These are phyloP conservation scores for Cyanoderma ruficeps DNA, from an alignment of 2,113 vertebrate species.

Conservation along the genomic window DNA sequence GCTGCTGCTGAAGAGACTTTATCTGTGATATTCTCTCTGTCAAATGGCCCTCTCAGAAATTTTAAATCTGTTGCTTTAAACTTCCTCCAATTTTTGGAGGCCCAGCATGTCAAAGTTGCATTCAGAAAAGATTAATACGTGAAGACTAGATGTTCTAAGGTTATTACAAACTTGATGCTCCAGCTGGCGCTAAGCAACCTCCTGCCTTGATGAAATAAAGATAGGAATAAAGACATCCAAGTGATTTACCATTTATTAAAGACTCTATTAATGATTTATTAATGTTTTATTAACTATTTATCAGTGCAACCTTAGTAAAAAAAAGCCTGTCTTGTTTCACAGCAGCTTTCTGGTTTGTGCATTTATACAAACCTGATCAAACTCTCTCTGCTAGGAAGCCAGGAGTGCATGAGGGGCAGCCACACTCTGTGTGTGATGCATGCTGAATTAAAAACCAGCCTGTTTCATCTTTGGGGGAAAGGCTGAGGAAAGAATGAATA, in stretches of 20 bases:
- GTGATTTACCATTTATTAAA: conserved; percentile 53
- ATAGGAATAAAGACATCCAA: conserved; percentile 30
- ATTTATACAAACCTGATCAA: conserved; percentile 15
- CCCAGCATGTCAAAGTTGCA: not conserved
- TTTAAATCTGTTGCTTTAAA: not conserved
- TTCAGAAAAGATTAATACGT: not conserved
- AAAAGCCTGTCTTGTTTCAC: not conserved
- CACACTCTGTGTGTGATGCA: not conserved
- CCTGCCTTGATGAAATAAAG: conserved; percentile 13
- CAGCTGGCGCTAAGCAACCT: conserved; percentile 15
- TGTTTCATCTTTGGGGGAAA: not conserved
- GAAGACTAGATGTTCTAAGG: conserved; percentile 1
- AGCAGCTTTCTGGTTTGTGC: not conserved
- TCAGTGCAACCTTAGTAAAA: conserved; percentile 26
- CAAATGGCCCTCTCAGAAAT: not conserved
- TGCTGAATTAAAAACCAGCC: not conserved
- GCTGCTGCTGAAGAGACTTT: not conserved
- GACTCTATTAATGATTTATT: conserved; percentile 45
- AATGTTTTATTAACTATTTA: conserved; percentile 60
- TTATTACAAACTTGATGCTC: not conserved
- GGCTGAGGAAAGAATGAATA: not conserved
- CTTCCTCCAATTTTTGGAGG: not conserved
- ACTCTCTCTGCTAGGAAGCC: not conserved
- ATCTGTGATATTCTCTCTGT: not conserved
- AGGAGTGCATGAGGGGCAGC: not conserved